Conservation (phyloP, 35 echinoderm and acorn worm genomes). For the Apostichopus japonicus region DNA sequence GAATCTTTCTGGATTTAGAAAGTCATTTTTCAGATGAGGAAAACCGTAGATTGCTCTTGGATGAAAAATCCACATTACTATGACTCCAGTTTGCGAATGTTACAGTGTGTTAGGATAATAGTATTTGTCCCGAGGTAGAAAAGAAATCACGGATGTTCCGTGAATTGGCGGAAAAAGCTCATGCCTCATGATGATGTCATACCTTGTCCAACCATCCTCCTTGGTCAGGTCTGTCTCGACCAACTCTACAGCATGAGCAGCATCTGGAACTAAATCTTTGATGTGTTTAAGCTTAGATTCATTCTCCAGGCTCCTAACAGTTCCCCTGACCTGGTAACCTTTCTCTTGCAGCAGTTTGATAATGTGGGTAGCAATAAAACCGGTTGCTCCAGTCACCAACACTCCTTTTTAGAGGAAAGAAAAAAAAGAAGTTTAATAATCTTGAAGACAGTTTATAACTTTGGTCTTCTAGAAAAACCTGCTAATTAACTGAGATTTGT, state of each 20-base stretch:
- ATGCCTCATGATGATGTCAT: neutral
- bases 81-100: no score
- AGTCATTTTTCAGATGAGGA: no score
- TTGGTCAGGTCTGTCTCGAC: slow-evolving; percentile 66
- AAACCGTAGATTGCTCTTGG: no score
- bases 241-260: slow-evolving; percentile 58
- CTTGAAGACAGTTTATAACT: no score
- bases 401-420: slow-evolving; percentile 51
- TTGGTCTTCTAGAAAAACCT: no score
- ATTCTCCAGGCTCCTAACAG: slow-evolving; percentile 65
- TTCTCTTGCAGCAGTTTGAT: slow-evolving; percentile 60
- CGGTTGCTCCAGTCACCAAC: slow-evolving; percentile 68
- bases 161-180: no score
- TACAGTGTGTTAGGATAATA: no score
- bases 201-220: slow-evolving; percentile 73
- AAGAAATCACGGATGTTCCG: no score
- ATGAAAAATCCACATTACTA: no score
- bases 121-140: no score
- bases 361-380: slow-evolving; percentile 65
- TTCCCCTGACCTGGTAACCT: slow-evolving; percentile 68
- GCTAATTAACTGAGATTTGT: no score
- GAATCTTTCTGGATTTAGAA: no score
- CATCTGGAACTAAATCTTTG: slow-evolving; percentile 62
- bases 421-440: neutral
- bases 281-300: slow-evolving; percentile 65